Conservation (phyloP, 2,888 invertebrate genomes). For the Muschampia plurimacula region DNA sequence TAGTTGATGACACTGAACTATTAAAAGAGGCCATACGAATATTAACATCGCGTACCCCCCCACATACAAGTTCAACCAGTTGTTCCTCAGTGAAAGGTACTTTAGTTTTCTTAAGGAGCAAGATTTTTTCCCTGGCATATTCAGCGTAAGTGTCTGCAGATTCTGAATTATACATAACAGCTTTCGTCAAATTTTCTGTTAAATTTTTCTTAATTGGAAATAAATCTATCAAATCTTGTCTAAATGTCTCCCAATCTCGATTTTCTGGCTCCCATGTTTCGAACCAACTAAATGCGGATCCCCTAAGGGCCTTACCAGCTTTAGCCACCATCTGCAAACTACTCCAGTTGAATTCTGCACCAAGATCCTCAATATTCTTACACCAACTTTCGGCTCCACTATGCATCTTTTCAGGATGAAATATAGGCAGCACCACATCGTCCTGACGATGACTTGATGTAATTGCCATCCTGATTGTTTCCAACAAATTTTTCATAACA, state of each 20-base stretch:
- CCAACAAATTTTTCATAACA: constrained; percentile 24
- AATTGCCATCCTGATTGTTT: constrained; percentile 19
- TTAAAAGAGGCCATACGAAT: constrained; percentile 31
- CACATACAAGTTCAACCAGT: constrained; percentile 31
- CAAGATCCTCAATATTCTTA: constrained; percentile 28
- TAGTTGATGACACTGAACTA: constrained; percentile 18
- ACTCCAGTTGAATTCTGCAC: constrained; percentile 23
- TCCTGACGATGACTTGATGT: constrained; percentile 20
- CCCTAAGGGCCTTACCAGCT: constrained; percentile 16
- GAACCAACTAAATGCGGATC: constrained; percentile 9
- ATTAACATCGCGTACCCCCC: constrained; percentile 31
- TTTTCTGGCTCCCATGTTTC: constrained; percentile 16
- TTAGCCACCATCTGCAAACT: constrained; percentile 19
- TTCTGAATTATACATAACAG: constrained; percentile 25
- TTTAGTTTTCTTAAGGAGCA: constrained; percentile 23
- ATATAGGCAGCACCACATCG: constrained; percentile 25
- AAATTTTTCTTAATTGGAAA: constrained; percentile 11
- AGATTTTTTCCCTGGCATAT: constrained; percentile 36
- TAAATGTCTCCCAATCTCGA: constrained; percentile 13
- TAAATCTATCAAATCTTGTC: constrained; percentile 1
- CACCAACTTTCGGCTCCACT: constrained; percentile 24
- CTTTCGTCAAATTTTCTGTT: constrained; percentile 21
- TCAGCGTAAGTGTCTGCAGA: constrained; percentile 31
- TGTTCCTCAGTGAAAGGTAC: constrained; percentile 34
- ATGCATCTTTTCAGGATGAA: constrained; percentile 22